Base-by-base conservation (phyloP, 2,797 vertebrate genomes). In the Sparus aurata region DNA sequence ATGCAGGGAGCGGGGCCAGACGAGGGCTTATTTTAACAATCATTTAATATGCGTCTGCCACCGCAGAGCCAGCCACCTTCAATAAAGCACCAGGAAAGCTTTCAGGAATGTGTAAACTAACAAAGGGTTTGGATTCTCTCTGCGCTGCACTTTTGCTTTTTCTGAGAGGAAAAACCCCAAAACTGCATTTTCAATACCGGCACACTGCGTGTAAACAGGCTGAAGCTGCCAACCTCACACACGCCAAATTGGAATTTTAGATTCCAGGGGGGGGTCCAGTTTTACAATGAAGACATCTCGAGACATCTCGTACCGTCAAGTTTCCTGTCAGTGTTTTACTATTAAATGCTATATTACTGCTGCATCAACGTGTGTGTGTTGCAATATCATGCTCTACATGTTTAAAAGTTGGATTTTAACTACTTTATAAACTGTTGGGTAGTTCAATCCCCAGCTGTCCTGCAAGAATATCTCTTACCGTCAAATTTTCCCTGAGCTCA, bases 31-130 rank as follows among this genome's bases (percentile, higher is more conserved):
- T 93, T 92, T 94, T 72, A 93, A 90, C 87, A 86, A 92, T 91
- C 82, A 79, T 83, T 91, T 91, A 87, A 93, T 92, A 88, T 80
- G 82, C 62, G 73, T 82, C 85, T 86, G 82, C 87, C 77, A 75
- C 92, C 82, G 47, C 84, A 61, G 86, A 85, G 69, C 69, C 73
- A 84, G 84, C 86, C 85, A 88, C 88, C 90, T 90, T 90, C 74
- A 88, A 83, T 85, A 91, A 92, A 93, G 80, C 80, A 50, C 77
- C 16, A 80, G 92, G 82, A 91, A 79, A 66, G 77, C 66, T 84
- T 62, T 88, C 84, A 91, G 90, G 89, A 95, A 95, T 91, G 90
- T 82, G 83, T 85, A 80, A 92, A 89, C 87, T 85, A 85, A 83
- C 87, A 89, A 82, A 83, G 77, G 78, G 83, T 73, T 76, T 74